A percentile compares a stretch with the other conserved stretches of the same genome.
phyloP scores from a whole-genome alignment of 2,113 vertebrate species.

The Nestor notabilis region DNA sequence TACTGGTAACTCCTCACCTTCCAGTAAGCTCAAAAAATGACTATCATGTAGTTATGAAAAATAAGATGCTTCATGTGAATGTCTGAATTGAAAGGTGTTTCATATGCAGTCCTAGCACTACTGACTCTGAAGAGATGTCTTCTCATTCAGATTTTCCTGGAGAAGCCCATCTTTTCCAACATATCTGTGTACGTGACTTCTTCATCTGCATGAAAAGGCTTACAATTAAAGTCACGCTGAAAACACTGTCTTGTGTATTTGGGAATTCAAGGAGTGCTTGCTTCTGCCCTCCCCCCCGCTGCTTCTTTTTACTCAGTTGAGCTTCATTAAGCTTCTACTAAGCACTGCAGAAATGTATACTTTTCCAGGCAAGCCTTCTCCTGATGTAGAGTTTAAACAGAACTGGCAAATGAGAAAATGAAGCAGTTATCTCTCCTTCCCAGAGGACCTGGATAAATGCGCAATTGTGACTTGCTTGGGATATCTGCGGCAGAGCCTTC shows the following conservation, averaged over 20 bases:
- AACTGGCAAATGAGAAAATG: background rate
- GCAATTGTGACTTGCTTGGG: background rate
- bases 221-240: background rate
- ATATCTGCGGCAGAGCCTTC: background rate
- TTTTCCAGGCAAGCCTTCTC: background rate
- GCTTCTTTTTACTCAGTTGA: background rate
- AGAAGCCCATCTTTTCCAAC: background rate
- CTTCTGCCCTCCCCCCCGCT: rapidly evolving
- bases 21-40: background rate
- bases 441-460: background rate
- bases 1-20: background rate
- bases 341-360: background rate
- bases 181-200: background rate
- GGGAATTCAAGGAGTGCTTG: background rate
- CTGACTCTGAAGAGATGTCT: background rate
- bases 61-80: background rate
- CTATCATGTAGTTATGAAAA: background rate
- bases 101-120: background rate
- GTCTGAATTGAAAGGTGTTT: background rate
- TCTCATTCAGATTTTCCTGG: background rate
- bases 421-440: background rate
- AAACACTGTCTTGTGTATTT: background rate
- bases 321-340: background rate
- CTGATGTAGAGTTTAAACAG: background rate
- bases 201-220: background rate